Evolutionary conservation across 2,797 vertebrate genomes (phyloP), one percentile per base, ranked within the genome.

Genomic region (Cuniculus paca): DNA sequence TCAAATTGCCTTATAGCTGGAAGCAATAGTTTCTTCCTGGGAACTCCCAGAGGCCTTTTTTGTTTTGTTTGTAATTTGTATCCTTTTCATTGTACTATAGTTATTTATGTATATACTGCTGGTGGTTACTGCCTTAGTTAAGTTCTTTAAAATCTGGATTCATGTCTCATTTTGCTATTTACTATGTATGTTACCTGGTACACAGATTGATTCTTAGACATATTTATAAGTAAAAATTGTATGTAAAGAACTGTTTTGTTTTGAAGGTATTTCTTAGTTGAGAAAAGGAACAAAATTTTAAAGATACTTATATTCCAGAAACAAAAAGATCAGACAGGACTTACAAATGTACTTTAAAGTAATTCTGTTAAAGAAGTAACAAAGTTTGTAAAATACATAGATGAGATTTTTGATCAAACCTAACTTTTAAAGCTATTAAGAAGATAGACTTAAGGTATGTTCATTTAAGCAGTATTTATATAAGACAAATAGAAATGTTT

Each of bases 281-380:
- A 97, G 90, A 60, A 88, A 91, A 91, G 60, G 31, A 92, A 63
- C 20, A 87, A 52, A 92, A 70, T 54, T 93, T 81, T 83, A 48
- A 93, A 28, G 4, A 54, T 93, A 87, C 1, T 88, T 91, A 6
- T n/a, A 63, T 75, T 75, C 16, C 10, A 82, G 39, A 93, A 60
- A 77, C 39, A 86, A 36, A 94, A 94, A 58, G 36, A 52, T 65
- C 2, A 17, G 54, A 45, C 83, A 92, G 14, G 56, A 93, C 52
- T 50, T 95, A 74, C 17, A 92, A 90, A 68, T 87, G 50, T 34
- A 20, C 60, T 78, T 92, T 12, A 42, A 92, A 83, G 19, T 91
- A 56, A 65, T 91, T 93, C 96, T 94, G 54, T 81, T 91, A 28
- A 78, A 60, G 31, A 78, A 39, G 34, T 61, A 65, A 65, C 14